phyloP scores from a whole-genome alignment of 2,113 vertebrate genomes.

The Salminus brasiliensis region DNA sequence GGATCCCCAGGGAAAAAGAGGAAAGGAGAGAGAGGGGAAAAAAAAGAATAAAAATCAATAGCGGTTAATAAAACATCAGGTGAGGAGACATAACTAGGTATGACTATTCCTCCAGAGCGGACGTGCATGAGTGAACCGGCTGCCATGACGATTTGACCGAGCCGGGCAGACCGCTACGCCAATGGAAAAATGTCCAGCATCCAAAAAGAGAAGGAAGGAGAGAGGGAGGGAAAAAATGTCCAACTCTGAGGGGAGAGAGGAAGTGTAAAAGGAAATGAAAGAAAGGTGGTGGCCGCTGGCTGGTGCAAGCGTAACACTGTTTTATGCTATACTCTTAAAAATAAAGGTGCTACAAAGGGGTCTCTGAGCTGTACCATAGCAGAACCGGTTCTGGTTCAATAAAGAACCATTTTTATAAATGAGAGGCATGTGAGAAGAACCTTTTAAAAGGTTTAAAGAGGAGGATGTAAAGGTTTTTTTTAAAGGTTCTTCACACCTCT shows the following conservation, averaged over 20 bases:
- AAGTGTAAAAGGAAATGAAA: constrained; percentile 60
- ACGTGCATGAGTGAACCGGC: constrained; percentile 86
- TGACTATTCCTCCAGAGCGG: constrained; percentile 87
- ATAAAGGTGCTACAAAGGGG: no score
- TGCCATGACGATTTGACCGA: constrained; percentile 89
- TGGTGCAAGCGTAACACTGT: not conserved
- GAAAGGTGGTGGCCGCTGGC: constrained; percentile 48
- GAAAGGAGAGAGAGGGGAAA: constrained; percentile 1
- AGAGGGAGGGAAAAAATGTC: constrained; percentile 58
- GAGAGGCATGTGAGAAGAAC: no score
- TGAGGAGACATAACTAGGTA: constrained; percentile 93
- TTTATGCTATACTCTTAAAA: constrained; percentile 26
- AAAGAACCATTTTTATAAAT: no score
- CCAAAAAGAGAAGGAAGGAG: constrained; percentile 60
- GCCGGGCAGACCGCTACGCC: constrained; percentile 81
- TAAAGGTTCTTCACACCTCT: no score
- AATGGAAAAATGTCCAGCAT: constrained; percentile 73
- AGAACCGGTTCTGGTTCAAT: no score
- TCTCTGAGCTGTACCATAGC: no score
- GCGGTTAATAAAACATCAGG: constrained; percentile 99
- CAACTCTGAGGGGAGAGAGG: constrained; percentile 56
- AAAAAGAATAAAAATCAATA: constrained; percentile 91
- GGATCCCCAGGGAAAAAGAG: constrained; percentile 78
- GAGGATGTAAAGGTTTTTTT: no score
- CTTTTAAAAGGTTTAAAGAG: no score